Conservation (phyloP, 2,113 vertebrate genomes). For the Glareola pratincola region DNA sequence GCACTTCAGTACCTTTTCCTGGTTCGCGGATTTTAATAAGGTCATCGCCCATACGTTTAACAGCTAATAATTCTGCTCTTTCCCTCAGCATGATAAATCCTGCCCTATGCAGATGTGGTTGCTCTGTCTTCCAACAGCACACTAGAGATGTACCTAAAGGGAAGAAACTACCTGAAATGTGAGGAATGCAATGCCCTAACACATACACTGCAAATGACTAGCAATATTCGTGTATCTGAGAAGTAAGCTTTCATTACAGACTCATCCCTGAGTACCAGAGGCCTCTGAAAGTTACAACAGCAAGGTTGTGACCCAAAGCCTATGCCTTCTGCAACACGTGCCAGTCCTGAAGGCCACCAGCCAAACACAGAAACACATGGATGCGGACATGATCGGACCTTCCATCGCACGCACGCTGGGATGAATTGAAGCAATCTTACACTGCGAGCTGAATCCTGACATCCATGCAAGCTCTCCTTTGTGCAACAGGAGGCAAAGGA, state of each 20-base stretch:
- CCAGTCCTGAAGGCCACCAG: not conserved
- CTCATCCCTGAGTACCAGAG: not conserved
- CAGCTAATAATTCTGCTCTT: constrained; percentile 1
- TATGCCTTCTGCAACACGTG: not conserved
- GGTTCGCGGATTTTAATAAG: not conserved
- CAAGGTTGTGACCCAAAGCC: not conserved
- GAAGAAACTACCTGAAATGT: not conserved
- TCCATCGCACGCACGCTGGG: rapidly evolving
- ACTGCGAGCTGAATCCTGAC: rapidly evolving
- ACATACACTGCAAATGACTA: not conserved
- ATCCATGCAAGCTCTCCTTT: rapidly evolving
- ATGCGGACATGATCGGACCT: rapidly evolving
- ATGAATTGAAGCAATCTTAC: rapidly evolving
- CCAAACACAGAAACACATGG: not conserved
- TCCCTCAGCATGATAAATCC: not conserved
- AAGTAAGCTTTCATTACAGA: not conserved
- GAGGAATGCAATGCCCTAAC: not conserved
- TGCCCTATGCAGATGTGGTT: rapidly evolving
- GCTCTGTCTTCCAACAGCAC: not conserved
- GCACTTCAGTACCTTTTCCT: not conserved
- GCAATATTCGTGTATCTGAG: not conserved
- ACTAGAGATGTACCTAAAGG: not conserved
- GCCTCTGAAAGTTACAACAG: not conserved
- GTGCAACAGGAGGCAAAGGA: not conserved
- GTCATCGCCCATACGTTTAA: not conserved